phyloP scores from a whole-genome alignment of 2,113 vertebrate genomes.

The Tichodroma muraria region DNA sequence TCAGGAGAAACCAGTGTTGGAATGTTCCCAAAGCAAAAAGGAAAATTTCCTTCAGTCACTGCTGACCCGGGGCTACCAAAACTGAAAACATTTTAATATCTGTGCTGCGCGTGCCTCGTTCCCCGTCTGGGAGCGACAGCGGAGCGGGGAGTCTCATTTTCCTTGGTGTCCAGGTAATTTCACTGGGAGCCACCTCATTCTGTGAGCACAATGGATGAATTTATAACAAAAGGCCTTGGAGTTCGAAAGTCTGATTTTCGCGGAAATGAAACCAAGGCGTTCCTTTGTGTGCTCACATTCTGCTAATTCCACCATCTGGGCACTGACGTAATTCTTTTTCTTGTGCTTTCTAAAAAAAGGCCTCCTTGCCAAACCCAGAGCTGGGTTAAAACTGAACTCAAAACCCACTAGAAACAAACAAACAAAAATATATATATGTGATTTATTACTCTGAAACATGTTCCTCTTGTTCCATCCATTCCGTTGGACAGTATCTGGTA shows the following conservation, averaged over 20 bases:
- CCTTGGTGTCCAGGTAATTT: neutral
- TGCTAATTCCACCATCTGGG: neutral
- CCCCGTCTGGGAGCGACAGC: accelerated
- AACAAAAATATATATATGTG: neutral
- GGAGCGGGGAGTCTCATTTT: neutral
- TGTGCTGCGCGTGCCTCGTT: accelerated
- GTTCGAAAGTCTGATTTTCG: neutral
- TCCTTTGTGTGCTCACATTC: neutral
- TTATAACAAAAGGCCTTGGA: neutral
- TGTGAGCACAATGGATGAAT: neutral
- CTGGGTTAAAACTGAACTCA: neutral
- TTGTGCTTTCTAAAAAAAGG: neutral
- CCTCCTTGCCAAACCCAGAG: neutral
- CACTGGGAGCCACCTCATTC: neutral
- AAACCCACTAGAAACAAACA: neutral
- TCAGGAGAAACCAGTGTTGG: neutral
- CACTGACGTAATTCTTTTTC: neutral
- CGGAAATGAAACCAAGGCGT: neutral
- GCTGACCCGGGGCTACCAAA: neutral
- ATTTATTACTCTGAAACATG: neutral
- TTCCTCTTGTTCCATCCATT: neutral
- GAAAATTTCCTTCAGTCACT: neutral
- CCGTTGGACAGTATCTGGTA: neutral
- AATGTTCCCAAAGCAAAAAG: neutral
- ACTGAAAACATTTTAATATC: neutral